Percentiles rank a stretch among this genome's conserved stretches.
phyloP scores from a whole-genome alignment of 2,797 vertebrate genomes.

The Pipistrellus kuhlii region DNA sequence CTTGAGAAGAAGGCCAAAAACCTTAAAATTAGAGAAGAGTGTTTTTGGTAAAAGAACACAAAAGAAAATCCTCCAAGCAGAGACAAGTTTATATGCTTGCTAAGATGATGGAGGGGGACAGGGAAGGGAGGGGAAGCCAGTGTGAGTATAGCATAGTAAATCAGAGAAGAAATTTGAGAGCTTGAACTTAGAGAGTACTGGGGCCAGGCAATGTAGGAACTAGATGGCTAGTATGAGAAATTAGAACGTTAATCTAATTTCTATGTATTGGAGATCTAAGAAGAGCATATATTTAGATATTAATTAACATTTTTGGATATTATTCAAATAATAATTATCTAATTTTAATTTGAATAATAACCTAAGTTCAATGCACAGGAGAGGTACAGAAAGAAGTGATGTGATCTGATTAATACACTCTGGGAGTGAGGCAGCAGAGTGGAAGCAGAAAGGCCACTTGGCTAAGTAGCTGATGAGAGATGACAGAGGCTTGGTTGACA shows the following conservation, averaged over 20 bases:
- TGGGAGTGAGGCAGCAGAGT: neutral
- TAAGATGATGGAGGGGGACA: neutral
- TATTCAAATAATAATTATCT: neutral
- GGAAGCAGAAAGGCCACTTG: neutral
- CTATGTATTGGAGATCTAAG: neutral
- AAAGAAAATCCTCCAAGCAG: neutral
- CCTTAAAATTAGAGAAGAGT: neutral
- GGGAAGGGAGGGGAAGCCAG: accelerated
- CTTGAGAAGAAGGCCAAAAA: constrained; percentile 4
- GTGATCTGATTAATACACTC: neutral
- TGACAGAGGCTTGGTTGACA: neutral
- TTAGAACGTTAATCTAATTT: neutral
- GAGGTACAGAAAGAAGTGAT: neutral
- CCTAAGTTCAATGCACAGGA: neutral
- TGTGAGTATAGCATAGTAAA: neutral
- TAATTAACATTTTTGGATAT: neutral
- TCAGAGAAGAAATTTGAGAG: constrained; percentile 10
- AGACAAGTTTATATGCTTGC: neutral
- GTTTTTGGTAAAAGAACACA: neutral
- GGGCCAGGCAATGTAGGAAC: neutral
- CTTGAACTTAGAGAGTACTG: neutral
- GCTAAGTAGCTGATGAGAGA: neutral
- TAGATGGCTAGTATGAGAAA: neutral
- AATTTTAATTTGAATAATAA: neutral
- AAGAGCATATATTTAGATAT: neutral